These are phyloP conservation scores for Centruroides vittatus DNA, from an alignment of 1,140 invertebrate genomes.

Conservation along the genomic window DNA sequence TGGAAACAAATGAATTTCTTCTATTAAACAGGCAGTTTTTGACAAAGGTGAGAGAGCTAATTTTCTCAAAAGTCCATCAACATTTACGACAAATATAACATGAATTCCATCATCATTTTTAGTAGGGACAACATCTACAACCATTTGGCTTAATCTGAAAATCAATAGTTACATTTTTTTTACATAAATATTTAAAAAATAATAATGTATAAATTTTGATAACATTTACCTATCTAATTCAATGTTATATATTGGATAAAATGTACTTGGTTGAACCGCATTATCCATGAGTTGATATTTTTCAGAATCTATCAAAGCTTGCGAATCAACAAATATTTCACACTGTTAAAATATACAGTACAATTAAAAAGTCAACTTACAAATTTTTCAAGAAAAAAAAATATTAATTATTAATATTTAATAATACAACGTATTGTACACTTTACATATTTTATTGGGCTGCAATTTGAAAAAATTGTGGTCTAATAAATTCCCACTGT, in stretches of 20 bases:
- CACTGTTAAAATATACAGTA: conserved; percentile 8
- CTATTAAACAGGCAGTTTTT: conserved; percentile 62
- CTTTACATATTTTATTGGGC: no score
- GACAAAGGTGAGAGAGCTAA: conserved; percentile 52
- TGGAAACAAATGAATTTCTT: conserved; percentile 58
- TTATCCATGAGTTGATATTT: conserved; percentile 78
- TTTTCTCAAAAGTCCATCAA: conserved; percentile 60
- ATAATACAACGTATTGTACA: background rate
- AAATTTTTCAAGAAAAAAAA: conserved; percentile 2
- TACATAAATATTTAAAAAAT: no score
- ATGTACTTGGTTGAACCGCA: conserved; percentile 48
- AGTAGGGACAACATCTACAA: conserved; percentile 29
- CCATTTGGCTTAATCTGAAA: conserved; percentile 31
- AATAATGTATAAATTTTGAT: no score
- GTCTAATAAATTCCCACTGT: no score
- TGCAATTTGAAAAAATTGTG: no score
- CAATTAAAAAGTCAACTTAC: background rate
- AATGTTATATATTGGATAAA: no score
- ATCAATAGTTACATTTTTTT: no score
- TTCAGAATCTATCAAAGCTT: conserved; percentile 44
- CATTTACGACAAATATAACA: conserved; percentile 63
- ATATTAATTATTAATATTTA: background rate
- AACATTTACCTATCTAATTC: no score
- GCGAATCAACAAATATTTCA: conserved; percentile 13
- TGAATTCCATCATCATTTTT: conserved; percentile 36